A percentile compares a stretch with the other conserved stretches of the same genome.
Conservation (phyloP, 2,113 vertebrate genomes). For the Mustela nigripes region DNA sequence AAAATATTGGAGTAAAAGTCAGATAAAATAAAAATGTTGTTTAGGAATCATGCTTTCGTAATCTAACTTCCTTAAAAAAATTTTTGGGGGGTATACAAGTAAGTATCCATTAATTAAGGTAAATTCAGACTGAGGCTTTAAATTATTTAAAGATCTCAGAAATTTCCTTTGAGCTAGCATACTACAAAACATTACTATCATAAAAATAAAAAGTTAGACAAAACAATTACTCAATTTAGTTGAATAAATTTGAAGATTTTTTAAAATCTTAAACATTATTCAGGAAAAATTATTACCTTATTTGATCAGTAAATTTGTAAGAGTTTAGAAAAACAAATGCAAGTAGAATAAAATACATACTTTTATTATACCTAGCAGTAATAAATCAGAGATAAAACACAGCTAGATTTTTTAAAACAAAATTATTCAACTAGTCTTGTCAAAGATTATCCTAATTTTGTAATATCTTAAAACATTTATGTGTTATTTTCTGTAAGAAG, state of each 20-base stretch:
- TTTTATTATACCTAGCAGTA: neutral
- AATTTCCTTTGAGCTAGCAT: neutral
- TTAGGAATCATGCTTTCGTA: neutral
- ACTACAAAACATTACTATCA: neutral
- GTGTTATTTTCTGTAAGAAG: neutral
- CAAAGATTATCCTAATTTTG: neutral
- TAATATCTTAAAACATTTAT: neutral
- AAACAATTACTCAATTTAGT: neutral
- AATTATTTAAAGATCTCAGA: neutral
- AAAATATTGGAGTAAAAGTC: neutral
- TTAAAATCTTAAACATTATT: neutral
- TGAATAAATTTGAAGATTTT: neutral
- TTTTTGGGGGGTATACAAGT: neutral
- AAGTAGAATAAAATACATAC: neutral
- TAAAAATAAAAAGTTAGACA: neutral
- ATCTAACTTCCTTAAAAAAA: neutral
- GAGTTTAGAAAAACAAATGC: neutral
- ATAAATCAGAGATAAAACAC: neutral
- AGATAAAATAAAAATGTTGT: neutral
- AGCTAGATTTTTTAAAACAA: neutral
- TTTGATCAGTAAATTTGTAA: neutral
- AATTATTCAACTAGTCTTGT: neutral
- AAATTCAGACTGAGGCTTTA: neutral
- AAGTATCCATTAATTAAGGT: neutral
- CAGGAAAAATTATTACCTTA: neutral